Conservation (phyloP, 2,113 vertebrate species). For the Entosphenus tridentatus region DNA sequence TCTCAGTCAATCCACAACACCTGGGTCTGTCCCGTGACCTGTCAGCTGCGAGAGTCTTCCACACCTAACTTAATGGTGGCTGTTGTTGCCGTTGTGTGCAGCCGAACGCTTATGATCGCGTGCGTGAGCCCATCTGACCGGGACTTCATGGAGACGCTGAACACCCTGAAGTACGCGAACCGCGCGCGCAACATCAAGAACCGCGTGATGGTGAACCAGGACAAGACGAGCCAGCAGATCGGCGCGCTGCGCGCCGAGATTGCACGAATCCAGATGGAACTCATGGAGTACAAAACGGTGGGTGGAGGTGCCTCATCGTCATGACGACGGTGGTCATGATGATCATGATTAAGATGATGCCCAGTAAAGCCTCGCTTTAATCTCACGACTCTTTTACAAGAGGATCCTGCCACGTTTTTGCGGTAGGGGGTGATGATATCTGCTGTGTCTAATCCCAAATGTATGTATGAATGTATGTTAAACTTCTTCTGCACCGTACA, state of each 20-base stretch:
- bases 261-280: constrained; percentile 76
- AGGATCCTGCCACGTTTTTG: too few relatives aligned
- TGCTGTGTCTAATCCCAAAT: too few relatives aligned
- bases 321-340: too few relatives aligned
- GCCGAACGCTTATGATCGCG: constrained; percentile 91
- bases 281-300: constrained; percentile 93
- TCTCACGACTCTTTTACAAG: too few relatives aligned
- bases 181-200: constrained; percentile 94
- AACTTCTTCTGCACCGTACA: too few relatives aligned
- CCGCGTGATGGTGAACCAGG: constrained; percentile 85
- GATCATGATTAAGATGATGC: too few relatives aligned
- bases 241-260: constrained; percentile 67
- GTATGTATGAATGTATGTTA: too few relatives aligned
- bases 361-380: too few relatives aligned
- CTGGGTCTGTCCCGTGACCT: neutral
- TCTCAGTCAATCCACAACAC: neutral
- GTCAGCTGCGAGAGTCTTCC: neutral
- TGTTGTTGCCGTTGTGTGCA: constrained; percentile 19
- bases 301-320: constrained; percentile 13
- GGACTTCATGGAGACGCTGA: constrained; percentile 97
- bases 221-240: constrained; percentile 82
- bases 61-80: neutral
- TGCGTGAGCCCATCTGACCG: constrained; percentile 89
- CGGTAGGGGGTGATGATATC: too few relatives aligned
- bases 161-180: constrained; percentile 81